Base-by-base conservation (phyloP, 2,113 vertebrate genomes). In the Alosa alosa region DNA sequence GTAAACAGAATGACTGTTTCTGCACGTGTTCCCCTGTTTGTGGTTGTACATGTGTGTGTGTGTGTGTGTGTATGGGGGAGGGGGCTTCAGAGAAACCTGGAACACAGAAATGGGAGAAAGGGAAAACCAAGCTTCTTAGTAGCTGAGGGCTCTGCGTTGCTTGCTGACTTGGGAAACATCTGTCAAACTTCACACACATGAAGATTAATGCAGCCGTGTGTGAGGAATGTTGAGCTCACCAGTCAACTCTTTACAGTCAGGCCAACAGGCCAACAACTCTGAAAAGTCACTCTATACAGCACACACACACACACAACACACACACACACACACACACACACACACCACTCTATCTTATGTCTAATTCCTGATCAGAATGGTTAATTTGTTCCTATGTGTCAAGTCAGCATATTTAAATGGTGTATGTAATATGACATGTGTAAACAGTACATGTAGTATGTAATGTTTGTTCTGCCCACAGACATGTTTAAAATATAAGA, bases 101-200 rank as follows among this genome's bases (percentile, higher is more conserved):
- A 85, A 85, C 47, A 39, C 81, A 91, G 89, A 89, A 82, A 82
- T 60, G 68, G 49, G 85, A 84, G 81, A 89, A 82, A 85, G 81
- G 75, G 31, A 31, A 84, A 1, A 60, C 64, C 47, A 20, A 46
- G 31, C 46, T 94, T 93, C 93, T 90, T 91, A 88, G 92, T 93
- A 94, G 84, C 83, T 46, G 82, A 39, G 86, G 85, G 60, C 39
- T 82, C 75, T 84, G 82, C 15, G 72, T 75, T 83, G 81, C 86
- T 90, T 89, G 86, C 92, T 92, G 92, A 92, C 91, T 92, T 91
- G 84, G 89, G 90, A 93, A 91, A 91, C 91, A 93, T 93, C 89
- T 92, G 90, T 91, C 89, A 82, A 82, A 82, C 60, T 91, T 91
- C 86, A 87, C 88, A 86, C 44, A 25, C 57, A 68, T 78, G 64